Percentiles rank a stretch among this genome's conserved stretches.
These are phyloP conservation scores for Argyra leucocephala DNA, from an alignment of 2,888 invertebrate species.

Conservation along the genomic window DNA sequence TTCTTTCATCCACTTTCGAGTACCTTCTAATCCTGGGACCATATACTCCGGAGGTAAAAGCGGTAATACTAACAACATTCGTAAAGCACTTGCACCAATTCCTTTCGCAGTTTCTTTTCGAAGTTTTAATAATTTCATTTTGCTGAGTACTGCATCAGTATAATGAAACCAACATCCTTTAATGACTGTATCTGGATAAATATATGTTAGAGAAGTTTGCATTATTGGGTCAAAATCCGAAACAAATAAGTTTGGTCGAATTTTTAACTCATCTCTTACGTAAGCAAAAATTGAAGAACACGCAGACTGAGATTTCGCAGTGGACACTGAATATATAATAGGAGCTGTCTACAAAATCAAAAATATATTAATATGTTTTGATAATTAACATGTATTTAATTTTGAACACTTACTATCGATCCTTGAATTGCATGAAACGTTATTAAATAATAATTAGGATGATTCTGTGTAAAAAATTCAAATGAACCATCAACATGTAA, in stretches of 20 bases:
- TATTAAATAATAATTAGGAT: slow-evolving; percentile 26
- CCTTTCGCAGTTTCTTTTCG: slow-evolving; percentile 28
- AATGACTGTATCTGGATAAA: slow-evolving; percentile 28
- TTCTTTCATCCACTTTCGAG: slow-evolving; percentile 31
- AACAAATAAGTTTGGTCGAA: slow-evolving; percentile 27
- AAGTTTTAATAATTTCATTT: slow-evolving; percentile 26
- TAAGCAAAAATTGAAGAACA: slow-evolving; percentile 27
- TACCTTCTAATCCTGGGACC: slow-evolving; percentile 27
- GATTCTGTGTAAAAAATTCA: slow-evolving; percentile 24
- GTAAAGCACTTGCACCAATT: slow-evolving; percentile 26
- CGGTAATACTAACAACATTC: slow-evolving; percentile 29
- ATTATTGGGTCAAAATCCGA: slow-evolving; percentile 27
- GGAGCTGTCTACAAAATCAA: slow-evolving; percentile 24
- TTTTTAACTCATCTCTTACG: slow-evolving; percentile 26
- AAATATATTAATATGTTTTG: slow-evolving; percentile 10
- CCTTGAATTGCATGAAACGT: slow-evolving; percentile 28
- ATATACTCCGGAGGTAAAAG: slow-evolving; percentile 31
- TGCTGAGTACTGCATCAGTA: slow-evolving; percentile 26
- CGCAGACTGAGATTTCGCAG: slow-evolving; percentile 25
- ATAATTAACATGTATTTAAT: not conserved
- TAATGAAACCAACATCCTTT: slow-evolving; percentile 31
- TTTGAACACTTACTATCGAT: slow-evolving; percentile 22
- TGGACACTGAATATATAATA: slow-evolving; percentile 26
- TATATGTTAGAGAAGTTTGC: slow-evolving; percentile 25
- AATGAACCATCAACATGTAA: slow-evolving; percentile 28